phyloP scores from a whole-genome alignment of 1,140 invertebrate genomes.

The Sesamia nonagrioides region DNA sequence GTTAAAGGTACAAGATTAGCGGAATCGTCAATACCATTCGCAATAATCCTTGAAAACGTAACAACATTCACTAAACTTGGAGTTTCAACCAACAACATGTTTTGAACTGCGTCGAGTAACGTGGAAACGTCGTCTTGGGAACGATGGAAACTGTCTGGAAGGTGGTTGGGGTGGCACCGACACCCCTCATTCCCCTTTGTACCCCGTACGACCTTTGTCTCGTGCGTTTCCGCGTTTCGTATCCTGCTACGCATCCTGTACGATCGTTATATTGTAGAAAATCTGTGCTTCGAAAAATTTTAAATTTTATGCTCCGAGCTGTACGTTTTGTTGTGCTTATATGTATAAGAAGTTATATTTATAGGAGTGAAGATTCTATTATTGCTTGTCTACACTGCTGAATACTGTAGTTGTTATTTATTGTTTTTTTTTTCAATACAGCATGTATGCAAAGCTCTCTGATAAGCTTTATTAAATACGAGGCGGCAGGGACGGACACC shows the following conservation, averaged over 20 bases:
- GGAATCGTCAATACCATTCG: slow-evolving; percentile 6
- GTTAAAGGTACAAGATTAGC: slow-evolving; percentile 1
- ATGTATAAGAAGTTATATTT: background rate
- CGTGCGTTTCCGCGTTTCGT: slow-evolving; percentile 52
- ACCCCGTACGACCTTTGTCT: slow-evolving; percentile 50
- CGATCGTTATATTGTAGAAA: slow-evolving; percentile 41
- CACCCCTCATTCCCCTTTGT: slow-evolving; percentile 11
- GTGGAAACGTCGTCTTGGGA: slow-evolving; percentile 53
- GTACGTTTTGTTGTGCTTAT: background rate
- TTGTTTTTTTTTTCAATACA: background rate
- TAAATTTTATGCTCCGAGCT: slow-evolving; percentile 50
- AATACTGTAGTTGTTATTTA: too few relatives aligned
- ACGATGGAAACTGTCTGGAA: slow-evolving; percentile 21
- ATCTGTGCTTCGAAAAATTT: slow-evolving; percentile 6
- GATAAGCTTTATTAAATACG: background rate
- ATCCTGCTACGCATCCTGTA: slow-evolving; percentile 35
- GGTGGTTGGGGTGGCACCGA: slow-evolving; percentile 3
- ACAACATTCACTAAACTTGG: slow-evolving; percentile 1
- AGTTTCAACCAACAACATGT: slow-evolving; percentile 43
- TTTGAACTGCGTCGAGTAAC: slow-evolving; percentile 46
- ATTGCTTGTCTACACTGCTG: background rate
- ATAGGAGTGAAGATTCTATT: background rate
- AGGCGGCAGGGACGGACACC: too few relatives aligned
- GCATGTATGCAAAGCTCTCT: background rate
- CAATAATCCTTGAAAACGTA: slow-evolving; percentile 22